These are phyloP conservation scores for Silurus asotus DNA, from an alignment of 2,113 vertebrate species.

Conservation along the genomic window DNA sequence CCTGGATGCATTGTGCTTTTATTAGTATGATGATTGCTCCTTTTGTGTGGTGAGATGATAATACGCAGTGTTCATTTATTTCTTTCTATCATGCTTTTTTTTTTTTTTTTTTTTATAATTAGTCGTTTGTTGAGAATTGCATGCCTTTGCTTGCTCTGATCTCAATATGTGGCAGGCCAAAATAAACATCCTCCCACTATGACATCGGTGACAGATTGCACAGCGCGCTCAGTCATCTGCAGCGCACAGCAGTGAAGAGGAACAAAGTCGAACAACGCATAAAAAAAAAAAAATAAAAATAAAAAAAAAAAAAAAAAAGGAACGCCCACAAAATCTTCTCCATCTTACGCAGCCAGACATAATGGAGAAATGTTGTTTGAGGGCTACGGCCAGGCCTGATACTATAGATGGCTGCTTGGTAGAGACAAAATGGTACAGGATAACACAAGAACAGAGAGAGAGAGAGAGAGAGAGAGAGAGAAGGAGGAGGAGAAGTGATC, in stretches of 20 bases:
- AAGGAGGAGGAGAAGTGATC: too few species aligned
- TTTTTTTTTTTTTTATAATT: conserved; percentile 45
- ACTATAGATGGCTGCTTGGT: conserved; percentile 35
- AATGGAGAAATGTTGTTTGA: conserved; percentile 42
- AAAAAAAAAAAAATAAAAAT: background rate
- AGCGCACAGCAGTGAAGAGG: conserved; percentile 29
- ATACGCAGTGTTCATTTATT: conserved; percentile 36
- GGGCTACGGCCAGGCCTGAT: conserved; percentile 30
- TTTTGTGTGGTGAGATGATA: conserved; percentile 38
- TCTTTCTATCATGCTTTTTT: background rate
- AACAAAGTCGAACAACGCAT: conserved; percentile 29
- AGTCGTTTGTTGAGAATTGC: conserved; percentile 45
- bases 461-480: conserved; percentile 18
- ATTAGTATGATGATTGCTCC: conserved; percentile 30
- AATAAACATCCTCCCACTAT: conserved; percentile 54
- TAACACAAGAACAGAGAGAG: conserved; percentile 9
- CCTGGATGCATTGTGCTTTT: conserved; percentile 6
- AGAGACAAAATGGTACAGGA: conserved; percentile 33
- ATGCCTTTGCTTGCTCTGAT: conserved; percentile 36
- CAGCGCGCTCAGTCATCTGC: conserved; percentile 47
- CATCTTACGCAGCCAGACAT: conserved; percentile 47
- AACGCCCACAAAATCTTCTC: conserved; percentile 46
- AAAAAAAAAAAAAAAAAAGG: conserved; percentile 44
- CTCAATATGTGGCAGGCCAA: conserved; percentile 47
- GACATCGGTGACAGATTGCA: conserved; percentile 50